Percentiles rank a stretch among this genome's conserved stretches.
phyloP scores from a whole-genome alignment of 2,797 vertebrate genomes.

The Hydrophis major region DNA sequence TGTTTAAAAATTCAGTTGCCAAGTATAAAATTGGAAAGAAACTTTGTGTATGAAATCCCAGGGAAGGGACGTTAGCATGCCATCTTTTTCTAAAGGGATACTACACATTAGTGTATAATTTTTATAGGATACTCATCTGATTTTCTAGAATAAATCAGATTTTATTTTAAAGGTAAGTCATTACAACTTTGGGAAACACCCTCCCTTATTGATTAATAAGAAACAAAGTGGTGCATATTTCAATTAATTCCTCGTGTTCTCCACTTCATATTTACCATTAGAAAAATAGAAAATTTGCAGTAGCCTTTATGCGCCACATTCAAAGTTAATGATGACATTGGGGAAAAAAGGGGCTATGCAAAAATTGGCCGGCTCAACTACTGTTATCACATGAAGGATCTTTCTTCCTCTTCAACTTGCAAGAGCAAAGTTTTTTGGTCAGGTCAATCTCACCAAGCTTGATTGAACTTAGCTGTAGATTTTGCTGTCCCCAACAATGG shows the following conservation, averaged over 20 bases:
- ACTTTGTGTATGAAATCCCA: conserved; percentile 75
- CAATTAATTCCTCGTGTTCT: conserved; percentile 67
- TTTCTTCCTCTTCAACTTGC: conserved; percentile 70
- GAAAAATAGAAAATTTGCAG: conserved; percentile 68
- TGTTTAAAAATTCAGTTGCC: conserved; percentile 73
- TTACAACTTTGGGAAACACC: conserved; percentile 73
- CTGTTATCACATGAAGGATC: conserved; percentile 69
- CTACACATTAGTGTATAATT: conserved; percentile 54
- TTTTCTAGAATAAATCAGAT: conserved; percentile 75
- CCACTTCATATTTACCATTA: conserved; percentile 67
- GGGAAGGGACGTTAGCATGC: conserved; percentile 74
- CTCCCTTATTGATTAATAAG: conserved; percentile 75
- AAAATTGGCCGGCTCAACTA: conserved; percentile 64
- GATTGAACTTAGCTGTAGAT: conserved; percentile 34
- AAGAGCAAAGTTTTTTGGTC: conserved; percentile 69
- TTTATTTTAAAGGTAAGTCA: conserved; percentile 69
- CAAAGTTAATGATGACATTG: conserved; percentile 68
- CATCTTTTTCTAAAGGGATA: conserved; percentile 74
- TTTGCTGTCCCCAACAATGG: conserved; percentile 58
- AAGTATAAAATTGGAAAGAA: conserved; percentile 76
- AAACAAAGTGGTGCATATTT: conserved; percentile 71
- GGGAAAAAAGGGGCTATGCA: conserved; percentile 67
- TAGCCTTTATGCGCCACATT: conserved; percentile 68
- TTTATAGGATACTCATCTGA: conserved; percentile 69
- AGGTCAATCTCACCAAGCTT: conserved; percentile 61